Evolutionary conservation across 2,113 vertebrate species (phyloP).

Genomic region (Ceuthmochares aereus): DNA sequence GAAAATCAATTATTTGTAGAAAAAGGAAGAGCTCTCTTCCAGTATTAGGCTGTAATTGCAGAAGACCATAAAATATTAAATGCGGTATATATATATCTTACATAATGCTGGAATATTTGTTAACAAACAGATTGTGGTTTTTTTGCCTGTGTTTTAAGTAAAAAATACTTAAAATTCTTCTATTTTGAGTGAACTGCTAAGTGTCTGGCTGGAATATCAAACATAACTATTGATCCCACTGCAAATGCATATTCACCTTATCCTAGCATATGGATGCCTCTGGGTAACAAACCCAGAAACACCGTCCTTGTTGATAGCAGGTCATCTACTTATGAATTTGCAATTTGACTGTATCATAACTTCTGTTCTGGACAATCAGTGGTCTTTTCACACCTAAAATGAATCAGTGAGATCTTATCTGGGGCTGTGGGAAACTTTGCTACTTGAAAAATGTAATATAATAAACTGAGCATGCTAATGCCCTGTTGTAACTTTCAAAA

Average conservation of each 20-base stretch:
- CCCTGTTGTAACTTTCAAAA: background rate
- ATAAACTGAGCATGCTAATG: background rate
- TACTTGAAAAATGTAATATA: background rate
- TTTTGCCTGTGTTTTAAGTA: background rate
- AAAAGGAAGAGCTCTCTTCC: background rate
- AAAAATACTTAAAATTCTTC: background rate
- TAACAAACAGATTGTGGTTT: background rate
- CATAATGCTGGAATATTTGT: background rate
- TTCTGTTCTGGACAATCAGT: background rate
- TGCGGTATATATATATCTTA: background rate
- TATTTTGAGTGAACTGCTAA: background rate
- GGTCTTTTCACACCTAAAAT: background rate
- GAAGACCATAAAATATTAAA: constrained; percentile 1
- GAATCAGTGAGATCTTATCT: background rate
- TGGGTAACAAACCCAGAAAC: background rate
- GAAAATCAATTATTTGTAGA: constrained; percentile 4
- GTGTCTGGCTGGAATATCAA: background rate
- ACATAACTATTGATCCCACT: background rate
- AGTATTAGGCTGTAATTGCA: background rate
- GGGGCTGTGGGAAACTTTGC: background rate
- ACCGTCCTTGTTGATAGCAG: background rate
- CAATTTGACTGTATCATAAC: background rate
- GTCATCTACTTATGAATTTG: background rate
- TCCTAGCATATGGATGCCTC: background rate
- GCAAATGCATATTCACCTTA: background rate